Evolutionary conservation across 2,113 vertebrate species (phyloP), one percentile per base, ranked within the genome.

Genomic region (Dascyllus trimaculatus): DNA sequence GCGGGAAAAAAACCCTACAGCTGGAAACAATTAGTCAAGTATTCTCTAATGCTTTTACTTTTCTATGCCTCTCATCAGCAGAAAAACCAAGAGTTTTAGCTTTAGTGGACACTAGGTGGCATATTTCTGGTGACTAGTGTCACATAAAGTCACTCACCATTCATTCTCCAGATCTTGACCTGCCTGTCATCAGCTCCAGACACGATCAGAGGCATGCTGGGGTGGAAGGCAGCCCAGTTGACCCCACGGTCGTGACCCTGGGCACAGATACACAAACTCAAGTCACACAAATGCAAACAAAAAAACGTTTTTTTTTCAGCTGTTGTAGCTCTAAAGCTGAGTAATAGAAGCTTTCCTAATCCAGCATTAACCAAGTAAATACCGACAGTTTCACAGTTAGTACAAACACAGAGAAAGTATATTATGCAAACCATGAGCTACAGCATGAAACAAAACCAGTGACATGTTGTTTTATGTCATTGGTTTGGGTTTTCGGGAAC

Each of bases 91-190:
- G 17, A 11, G 43, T 19, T 32, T 32, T 38, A 38, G 15, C 24
- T 48, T 18, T 18, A 4, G 38, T 15, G 15, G 51, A 17, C 29
- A 49, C 8, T 4, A 0, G 10, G n/a, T 10, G 40, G n/a, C 35
- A 21, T 11, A n/a, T 1, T 11, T 4, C n/a, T 15, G 2, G 19
- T 29, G 29, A 35, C 8, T 1, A 35, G 8, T 10, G 7, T 35
- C 32, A 9, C 9, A 0, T 35, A 35, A 35, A 1, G 11, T 38
- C 24, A 35, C 96, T 93, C 73, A 99, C 97, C 97, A 0, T 99
- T 99, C 98, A 99, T 99, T 71, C 98, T 89, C 98, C 98, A 99
- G 91, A 99, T 98, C 94, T 99, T 99, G 78, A 99, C 98, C 78
- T 99, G 98, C 6, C 98, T 93, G 59, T 99, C 98, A 6, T 99